Evolutionary conservation across 2,113 vertebrate species (phyloP).

Genomic region (Corapipo altera): DNA sequence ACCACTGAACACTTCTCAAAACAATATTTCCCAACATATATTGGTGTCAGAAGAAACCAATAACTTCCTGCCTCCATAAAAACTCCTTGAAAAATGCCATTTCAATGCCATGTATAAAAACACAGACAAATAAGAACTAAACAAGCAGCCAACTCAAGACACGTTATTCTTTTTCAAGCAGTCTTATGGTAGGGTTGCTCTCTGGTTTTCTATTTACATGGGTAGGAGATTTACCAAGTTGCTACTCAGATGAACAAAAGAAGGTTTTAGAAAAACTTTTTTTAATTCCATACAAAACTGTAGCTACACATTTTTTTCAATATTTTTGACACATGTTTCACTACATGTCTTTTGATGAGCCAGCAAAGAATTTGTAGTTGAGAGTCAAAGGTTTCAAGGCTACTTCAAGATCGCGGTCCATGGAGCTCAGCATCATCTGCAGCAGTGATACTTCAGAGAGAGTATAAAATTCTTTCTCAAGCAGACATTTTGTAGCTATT

Average conservation of each 20-base stretch:
- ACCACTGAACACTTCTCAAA: background rate
- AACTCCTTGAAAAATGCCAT: background rate
- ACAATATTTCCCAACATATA: background rate
- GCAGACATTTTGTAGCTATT: background rate
- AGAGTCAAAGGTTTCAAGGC: background rate
- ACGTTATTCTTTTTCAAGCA: background rate
- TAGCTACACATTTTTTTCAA: background rate
- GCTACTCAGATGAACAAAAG: background rate
- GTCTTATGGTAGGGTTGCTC: background rate
- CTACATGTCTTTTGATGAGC: background rate
- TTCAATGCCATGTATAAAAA: background rate
- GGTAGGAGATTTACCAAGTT: background rate
- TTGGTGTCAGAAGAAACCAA: background rate
- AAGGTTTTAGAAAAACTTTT: background rate
- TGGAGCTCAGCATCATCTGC: background rate
- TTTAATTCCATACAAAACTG: background rate
- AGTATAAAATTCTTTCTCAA: background rate
- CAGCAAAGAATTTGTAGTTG: background rate
- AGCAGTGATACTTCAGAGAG: background rate
- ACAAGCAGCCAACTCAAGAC: background rate
- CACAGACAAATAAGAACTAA: background rate
- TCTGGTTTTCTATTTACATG: background rate
- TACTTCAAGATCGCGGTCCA: background rate
- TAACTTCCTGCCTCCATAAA: background rate
- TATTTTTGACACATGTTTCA: background rate